Evolutionary conservation across 1,140 invertebrate genomes (phyloP).

Genomic region (Hormaphis cornu): DNA sequence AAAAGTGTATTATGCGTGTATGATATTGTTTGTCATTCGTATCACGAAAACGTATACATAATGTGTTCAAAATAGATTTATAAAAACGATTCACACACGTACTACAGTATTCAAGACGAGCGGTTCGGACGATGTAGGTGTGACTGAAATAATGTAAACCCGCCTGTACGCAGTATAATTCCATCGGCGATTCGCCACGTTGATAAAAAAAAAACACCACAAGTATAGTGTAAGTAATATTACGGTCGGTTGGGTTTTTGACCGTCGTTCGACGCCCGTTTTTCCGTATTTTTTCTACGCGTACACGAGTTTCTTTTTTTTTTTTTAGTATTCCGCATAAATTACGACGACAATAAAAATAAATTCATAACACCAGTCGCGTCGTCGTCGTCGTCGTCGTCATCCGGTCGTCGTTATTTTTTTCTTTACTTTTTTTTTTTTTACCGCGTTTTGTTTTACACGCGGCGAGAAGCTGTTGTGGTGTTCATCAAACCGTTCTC

Average conservation of each 20-base stretch:
- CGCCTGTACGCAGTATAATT: too few species aligned
- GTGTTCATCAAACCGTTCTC: too few species aligned
- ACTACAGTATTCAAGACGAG: conserved; percentile 11
- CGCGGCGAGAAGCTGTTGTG: too few species aligned
- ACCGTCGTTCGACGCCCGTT: not conserved
- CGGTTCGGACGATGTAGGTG: conserved; percentile 2
- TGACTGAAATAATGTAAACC: conserved; percentile 21
- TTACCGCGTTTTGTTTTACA: too few species aligned
- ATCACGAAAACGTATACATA: not conserved
- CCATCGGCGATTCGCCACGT: not conserved
- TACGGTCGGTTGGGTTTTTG: not conserved
- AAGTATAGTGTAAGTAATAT: not conserved
- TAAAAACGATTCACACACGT: not conserved
- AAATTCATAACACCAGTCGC: too few species aligned
- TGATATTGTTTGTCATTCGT: too few species aligned
- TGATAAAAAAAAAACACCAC: not conserved
- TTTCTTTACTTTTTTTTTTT: too few species aligned
- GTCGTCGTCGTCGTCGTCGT: too few species aligned
- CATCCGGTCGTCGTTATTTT: too few species aligned
- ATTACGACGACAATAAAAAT: too few species aligned
- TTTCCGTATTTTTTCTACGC: not conserved
- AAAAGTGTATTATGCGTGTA: too few species aligned
- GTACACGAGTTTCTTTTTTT: not conserved
- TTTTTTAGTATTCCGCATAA: not conserved
- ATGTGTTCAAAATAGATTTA: too few species aligned